These are phyloP conservation scores for Dicerorhinus sumatrensis DNA, from an alignment of 2,113 vertebrate genomes.

Conservation along the genomic window DNA sequence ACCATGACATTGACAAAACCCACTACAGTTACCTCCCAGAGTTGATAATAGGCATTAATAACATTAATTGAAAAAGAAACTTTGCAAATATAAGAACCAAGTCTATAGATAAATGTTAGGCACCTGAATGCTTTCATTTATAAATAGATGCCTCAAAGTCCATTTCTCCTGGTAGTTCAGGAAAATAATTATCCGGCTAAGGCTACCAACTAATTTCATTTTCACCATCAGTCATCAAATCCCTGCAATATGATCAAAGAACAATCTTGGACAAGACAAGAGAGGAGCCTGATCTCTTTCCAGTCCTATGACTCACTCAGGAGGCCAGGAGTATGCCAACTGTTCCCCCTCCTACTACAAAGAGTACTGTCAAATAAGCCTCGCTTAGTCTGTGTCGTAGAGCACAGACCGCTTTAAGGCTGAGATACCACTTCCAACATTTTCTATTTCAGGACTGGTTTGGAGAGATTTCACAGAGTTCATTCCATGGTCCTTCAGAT, in stretches of 20 bases:
- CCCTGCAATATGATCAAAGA: neutral
- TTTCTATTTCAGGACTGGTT: conserved; percentile 28
- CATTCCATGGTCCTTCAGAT: neutral
- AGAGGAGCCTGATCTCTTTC: neutral
- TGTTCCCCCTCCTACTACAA: neutral
- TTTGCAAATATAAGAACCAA: neutral
- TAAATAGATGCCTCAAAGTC: neutral
- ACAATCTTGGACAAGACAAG: neutral
- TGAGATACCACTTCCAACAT: neutral
- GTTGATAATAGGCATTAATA: neutral
- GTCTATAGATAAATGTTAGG: neutral
- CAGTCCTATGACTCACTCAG: neutral
- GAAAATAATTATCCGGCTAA: neutral
- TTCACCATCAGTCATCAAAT: neutral
- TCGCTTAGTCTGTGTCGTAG: neutral
- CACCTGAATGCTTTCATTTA: neutral
- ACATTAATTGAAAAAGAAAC: neutral
- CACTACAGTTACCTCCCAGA: neutral
- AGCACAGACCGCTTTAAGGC: neutral
- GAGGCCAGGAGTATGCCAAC: neutral
- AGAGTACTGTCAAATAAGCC: neutral
- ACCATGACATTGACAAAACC: neutral
- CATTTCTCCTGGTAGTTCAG: neutral
- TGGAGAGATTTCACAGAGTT: neutral
- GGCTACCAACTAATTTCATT: neutral